Conservation (phyloP, 2,888 invertebrate species). For the Pterostichus madidus region DNA sequence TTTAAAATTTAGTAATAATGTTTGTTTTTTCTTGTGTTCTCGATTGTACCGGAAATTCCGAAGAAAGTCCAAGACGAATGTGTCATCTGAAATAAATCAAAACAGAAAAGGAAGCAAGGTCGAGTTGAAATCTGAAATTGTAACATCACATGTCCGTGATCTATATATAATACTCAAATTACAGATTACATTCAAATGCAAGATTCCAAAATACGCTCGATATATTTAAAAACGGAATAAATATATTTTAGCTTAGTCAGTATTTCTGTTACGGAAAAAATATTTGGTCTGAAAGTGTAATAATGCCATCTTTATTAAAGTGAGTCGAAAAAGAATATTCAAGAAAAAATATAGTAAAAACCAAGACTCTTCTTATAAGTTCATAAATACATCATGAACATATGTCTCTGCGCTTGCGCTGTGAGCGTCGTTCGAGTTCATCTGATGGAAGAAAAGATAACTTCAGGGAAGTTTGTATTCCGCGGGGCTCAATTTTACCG, state of each 20-base stretch:
- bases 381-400: conserved; percentile 52
- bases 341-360: conserved; percentile 16
- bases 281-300: conserved; percentile 2
- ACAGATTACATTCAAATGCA: too few relatives aligned
- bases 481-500: conserved; percentile 55
- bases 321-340: conserved; percentile 4
- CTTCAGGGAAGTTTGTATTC: conserved; percentile 54
- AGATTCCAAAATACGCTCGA: too few relatives aligned
- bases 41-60: too few relatives aligned
- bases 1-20: too few relatives aligned
- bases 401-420: conserved; percentile 20
- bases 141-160: too few relatives aligned
- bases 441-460: conserved; percentile 42
- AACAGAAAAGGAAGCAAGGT: too few relatives aligned
- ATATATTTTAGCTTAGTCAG: conserved; percentile 21
- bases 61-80: too few relatives aligned
- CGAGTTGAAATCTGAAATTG: too few relatives aligned
- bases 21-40: too few relatives aligned
- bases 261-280: conserved; percentile 5
- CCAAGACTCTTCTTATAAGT: conserved; percentile 40
- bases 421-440: not conserved
- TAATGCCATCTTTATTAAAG: conserved; percentile 4
- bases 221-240: conserved; percentile 1
- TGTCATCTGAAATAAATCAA: too few relatives aligned
- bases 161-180: too few relatives aligned